Evolutionary conservation across 2,113 vertebrate species (phyloP).

Genomic region (Accipiter cooperii): DNA sequence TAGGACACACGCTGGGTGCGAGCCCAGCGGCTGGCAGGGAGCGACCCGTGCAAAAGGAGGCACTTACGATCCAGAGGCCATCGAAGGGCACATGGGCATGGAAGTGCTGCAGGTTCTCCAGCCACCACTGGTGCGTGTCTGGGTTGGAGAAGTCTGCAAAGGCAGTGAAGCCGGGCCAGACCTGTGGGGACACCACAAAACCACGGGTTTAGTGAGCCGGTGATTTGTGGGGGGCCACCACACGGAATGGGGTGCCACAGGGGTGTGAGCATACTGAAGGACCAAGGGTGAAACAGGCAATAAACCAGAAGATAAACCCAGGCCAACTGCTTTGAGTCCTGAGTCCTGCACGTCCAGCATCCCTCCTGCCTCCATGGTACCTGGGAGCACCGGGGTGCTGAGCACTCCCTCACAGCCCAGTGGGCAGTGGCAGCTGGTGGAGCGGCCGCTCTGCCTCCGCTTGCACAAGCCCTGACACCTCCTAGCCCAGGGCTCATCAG

Average conservation of each 20-base stretch:
- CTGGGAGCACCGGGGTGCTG: accelerated
- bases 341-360: neutral
- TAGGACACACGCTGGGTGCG: accelerated
- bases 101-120: conserved; percentile 79
- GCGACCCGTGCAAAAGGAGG: neutral
- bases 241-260: neutral
- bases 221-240: neutral
- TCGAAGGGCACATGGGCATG: conserved; percentile 79
- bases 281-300: neutral
- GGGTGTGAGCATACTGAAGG: neutral
- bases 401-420: accelerated
- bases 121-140: conserved; percentile 83
- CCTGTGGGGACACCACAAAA: conserved; percentile 58
- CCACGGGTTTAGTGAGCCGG: accelerated
- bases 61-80: conserved; percentile 81
- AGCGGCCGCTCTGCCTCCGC: neutral
- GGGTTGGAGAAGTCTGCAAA: conserved; percentile 84
- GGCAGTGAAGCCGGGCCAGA: conserved; percentile 86
- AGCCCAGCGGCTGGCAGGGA: neutral
- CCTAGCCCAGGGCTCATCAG: neutral
- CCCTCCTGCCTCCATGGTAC: neutral
- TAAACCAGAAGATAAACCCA: neutral
- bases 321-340: accelerated
- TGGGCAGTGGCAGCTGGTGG: neutral
- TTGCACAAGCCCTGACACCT: neutral